Percentiles rank a stretch among this genome's conserved stretches.
Conservation (phyloP, 1,140 invertebrate species). For the Bombus turneri region DNA sequence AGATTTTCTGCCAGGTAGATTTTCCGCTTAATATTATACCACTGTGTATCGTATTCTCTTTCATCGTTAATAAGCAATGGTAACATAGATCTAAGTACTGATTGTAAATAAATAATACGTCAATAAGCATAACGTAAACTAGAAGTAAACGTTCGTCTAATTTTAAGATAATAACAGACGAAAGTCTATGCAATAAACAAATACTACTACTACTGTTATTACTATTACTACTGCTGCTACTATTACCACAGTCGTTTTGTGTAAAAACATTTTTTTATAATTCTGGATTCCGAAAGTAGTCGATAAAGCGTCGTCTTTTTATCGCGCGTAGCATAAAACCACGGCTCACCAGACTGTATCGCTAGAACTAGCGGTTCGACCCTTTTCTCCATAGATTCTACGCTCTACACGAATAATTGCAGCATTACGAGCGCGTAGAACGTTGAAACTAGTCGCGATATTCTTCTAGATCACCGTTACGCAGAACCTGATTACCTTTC, state of each 20-base stretch:
- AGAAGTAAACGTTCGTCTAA: too few relatives aligned
- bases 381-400: background rate
- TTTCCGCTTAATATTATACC: too few relatives aligned
- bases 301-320: background rate
- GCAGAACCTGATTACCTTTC: conserved; percentile 19
- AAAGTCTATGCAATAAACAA: too few relatives aligned
- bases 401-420: background rate
- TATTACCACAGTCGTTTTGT: too few relatives aligned
- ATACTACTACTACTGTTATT: too few relatives aligned
- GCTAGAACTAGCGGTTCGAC: background rate
- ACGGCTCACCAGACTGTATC: background rate
- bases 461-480: conserved; percentile 6
- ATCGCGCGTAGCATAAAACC: background rate
- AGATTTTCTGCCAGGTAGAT: too few relatives aligned
- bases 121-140: too few relatives aligned
- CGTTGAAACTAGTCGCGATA: background rate
- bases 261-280: background rate
- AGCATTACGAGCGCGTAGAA: background rate
- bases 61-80: too few relatives aligned
- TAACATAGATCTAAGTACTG: fast-evolving
- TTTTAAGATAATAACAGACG: too few relatives aligned
- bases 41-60: too few relatives aligned
- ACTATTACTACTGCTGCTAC: too few relatives aligned
- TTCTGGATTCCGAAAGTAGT: background rate
- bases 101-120: too few relatives aligned